These are phyloP conservation scores for Hyalella azteca DNA, from an alignment of 2,888 invertebrate genomes.

Conservation along the genomic window DNA sequence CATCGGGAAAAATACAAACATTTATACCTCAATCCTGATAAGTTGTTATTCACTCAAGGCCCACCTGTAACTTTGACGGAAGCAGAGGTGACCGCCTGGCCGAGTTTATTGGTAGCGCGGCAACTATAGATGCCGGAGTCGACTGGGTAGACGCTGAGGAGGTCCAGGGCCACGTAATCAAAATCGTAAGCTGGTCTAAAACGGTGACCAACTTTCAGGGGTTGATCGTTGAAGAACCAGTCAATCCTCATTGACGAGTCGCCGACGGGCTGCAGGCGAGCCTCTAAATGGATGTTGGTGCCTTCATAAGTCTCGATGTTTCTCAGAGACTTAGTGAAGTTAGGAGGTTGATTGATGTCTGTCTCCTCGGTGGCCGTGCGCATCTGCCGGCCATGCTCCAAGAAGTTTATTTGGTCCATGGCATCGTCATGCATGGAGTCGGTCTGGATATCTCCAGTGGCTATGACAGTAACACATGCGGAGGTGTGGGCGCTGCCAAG, in stretches of 20 bases:
- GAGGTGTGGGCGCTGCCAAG: slow-evolving; percentile 91
- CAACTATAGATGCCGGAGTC: slow-evolving; percentile 97
- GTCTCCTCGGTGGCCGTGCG: slow-evolving; percentile 57
- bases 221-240: slow-evolving; percentile 95
- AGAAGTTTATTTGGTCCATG: slow-evolving; percentile 62
- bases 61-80: slow-evolving; percentile 78
- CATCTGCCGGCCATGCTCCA: slow-evolving; percentile 60
- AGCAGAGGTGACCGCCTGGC: slow-evolving; percentile 92
- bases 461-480: slow-evolving; percentile 67
- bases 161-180: slow-evolving; percentile 94
- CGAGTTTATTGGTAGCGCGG: slow-evolving; percentile 90
- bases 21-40: too few relatives aligned
- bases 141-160: slow-evolving; percentile 94
- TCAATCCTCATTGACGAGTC: slow-evolving; percentile 89
- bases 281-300: slow-evolving; percentile 90
- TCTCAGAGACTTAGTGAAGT: slow-evolving; percentile 84
- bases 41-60: too few relatives aligned
- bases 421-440: slow-evolving; percentile 63
- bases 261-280: slow-evolving; percentile 86
- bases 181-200: slow-evolving; percentile 97
- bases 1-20: neutral
- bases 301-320: slow-evolving; percentile 89
- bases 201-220: slow-evolving; percentile 79
- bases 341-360: slow-evolving; percentile 67
- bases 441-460: slow-evolving; percentile 59